These are phyloP conservation scores for Scopus umbretta DNA, from an alignment of 2,113 vertebrate species.

Conservation along the genomic window DNA sequence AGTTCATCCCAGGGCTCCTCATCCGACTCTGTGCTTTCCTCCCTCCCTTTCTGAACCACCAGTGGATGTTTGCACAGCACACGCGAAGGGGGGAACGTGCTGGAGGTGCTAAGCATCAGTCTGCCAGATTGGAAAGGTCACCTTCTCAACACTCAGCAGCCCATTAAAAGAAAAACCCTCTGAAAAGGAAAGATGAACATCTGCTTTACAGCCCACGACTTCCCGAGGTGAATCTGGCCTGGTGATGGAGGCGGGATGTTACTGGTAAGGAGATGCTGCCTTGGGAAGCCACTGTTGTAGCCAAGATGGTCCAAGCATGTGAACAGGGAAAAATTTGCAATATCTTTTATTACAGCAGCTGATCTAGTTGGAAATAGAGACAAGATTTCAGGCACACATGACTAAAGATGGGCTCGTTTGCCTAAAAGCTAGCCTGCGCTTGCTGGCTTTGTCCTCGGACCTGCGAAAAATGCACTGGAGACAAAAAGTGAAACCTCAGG, in stretches of 20 bases:
- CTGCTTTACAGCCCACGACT: not conserved
- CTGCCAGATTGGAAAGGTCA: not conserved
- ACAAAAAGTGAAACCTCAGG: not conserved
- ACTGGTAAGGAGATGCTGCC: not conserved
- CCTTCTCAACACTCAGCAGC: not conserved
- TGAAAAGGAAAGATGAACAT: not conserved
- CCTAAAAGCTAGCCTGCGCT: not conserved
- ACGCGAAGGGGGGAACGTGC: fast-evolving
- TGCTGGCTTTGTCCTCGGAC: not conserved
- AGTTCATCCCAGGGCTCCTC: not conserved
- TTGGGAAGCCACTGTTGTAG: not conserved
- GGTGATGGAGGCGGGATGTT: fast-evolving
- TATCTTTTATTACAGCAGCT: not conserved
- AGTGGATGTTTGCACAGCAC: not conserved
- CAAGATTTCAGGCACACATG: not conserved
- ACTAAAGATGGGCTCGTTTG: not conserved
- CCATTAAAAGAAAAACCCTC: not conserved
- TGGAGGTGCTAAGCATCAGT: not conserved
- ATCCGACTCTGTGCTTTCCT: not conserved
- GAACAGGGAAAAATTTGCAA: not conserved
- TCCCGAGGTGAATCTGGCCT: not conserved
- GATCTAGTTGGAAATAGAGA: not conserved
- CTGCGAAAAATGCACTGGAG: not conserved
- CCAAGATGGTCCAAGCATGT: not conserved
- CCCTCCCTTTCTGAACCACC: not conserved